Percentiles rank a stretch among this genome's conserved stretches.
Evolutionary conservation across 2,113 vertebrate species (phyloP).

Genomic region (Burhinus bistriatus): DNA sequence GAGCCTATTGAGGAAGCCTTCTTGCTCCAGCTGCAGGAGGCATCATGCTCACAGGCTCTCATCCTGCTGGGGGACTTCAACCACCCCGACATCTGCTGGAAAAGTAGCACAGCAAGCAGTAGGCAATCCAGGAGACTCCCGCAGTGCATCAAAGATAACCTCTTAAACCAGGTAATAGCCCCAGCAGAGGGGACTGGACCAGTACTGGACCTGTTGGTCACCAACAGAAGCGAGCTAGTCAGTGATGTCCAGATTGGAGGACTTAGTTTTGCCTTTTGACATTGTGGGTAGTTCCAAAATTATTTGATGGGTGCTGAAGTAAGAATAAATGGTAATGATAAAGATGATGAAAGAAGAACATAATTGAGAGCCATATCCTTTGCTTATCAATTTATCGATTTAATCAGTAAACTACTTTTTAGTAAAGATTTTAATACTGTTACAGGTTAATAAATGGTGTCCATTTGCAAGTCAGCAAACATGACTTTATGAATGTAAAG

Average conservation of each 20-base stretch:
- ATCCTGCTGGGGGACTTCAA: not conserved
- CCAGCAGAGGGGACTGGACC: not conserved
- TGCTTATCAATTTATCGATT: not conserved
- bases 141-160: not conserved
- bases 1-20: not conserved
- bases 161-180: not conserved
- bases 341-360: not conserved
- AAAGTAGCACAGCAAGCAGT: not conserved
- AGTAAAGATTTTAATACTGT: not conserved
- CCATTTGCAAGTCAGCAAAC: not conserved
- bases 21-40: not conserved
- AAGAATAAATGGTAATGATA: not conserved
- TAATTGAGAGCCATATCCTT: not conserved
- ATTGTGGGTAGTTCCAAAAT: not conserved
- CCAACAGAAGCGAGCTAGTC: not conserved
- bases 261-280: not conserved
- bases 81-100: not conserved
- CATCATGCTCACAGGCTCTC: not conserved
- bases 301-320: not conserved
- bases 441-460: not conserved
- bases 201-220: not conserved
- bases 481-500: not conserved
- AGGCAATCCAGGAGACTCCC: not conserved
- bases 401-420: not conserved
- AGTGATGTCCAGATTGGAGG: not conserved